Conservation (phyloP, 2,888 invertebrate genomes). For the Eristalis pertinax region DNA sequence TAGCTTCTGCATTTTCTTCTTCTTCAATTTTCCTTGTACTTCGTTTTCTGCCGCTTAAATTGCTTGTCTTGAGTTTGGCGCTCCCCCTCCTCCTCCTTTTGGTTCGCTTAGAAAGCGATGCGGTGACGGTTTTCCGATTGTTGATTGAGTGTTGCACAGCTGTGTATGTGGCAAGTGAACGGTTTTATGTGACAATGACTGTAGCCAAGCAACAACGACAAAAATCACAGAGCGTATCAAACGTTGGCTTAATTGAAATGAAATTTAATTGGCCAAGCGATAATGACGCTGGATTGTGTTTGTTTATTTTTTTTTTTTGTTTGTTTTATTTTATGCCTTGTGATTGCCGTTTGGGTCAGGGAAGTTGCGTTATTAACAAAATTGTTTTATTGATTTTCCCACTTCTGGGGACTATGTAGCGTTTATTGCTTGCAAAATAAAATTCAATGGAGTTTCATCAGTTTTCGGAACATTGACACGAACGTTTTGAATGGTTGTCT, state of each 20-base stretch:
- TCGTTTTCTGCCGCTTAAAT: not conserved
- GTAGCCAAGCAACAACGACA: conserved; percentile 15
- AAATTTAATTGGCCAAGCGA: conserved; percentile 56
- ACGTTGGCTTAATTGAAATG: conserved; percentile 60
- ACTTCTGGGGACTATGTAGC: conserved; percentile 12
- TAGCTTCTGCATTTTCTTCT: not conserved
- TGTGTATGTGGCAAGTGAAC: conserved; percentile 53
- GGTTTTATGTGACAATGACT: conserved; percentile 47
- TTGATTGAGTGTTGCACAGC: not conserved
- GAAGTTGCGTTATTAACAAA: conserved; percentile 24
- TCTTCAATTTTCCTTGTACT: not conserved
- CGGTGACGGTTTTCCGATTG: conserved; percentile 5
- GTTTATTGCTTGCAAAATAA: not conserved
- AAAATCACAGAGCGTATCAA: conserved; percentile 61
- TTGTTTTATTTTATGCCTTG: not conserved
- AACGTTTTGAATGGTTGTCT: too few species aligned
- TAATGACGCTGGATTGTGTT: conserved; percentile 27
- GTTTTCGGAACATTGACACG: not conserved
- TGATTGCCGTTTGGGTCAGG: not conserved
- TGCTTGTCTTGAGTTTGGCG: not conserved
- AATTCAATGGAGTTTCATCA: not conserved
- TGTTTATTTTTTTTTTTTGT: conserved; percentile 8
- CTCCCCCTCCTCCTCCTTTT: not conserved
- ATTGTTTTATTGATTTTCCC: conserved; percentile 50
- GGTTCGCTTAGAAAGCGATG: conserved; percentile 18